Percentiles rank a stretch among this genome's conserved stretches.
Conservation (phyloP, 1,140 invertebrate species). For the Ceratina australensis region DNA sequence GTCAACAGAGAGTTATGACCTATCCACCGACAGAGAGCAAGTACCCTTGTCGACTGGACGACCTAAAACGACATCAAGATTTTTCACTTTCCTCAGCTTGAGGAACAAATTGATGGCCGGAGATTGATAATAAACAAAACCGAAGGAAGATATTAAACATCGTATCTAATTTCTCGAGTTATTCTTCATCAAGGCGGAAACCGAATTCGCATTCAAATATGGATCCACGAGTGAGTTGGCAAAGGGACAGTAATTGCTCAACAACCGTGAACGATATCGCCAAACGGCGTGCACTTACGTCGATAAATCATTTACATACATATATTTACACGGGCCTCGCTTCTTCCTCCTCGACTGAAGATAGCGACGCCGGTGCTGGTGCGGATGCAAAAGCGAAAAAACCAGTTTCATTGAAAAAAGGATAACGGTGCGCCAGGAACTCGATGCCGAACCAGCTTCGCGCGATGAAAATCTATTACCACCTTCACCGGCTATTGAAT, state of each 20-base stretch:
- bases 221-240: slow-evolving; percentile 4
- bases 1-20: slow-evolving; percentile 40
- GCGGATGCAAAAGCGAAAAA: slow-evolving; percentile 57
- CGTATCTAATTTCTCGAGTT: background rate
- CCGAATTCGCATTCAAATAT: background rate
- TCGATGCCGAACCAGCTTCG: slow-evolving; percentile 41
- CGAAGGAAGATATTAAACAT: too few species aligned
- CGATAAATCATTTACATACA: slow-evolving; percentile 60
- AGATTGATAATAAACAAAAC: background rate
- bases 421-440: slow-evolving; percentile 34
- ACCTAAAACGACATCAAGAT: background rate
- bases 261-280: slow-evolving; percentile 42
- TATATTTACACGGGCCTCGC: slow-evolving; percentile 47
- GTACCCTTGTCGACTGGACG: slow-evolving; percentile 7
- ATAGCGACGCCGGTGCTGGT: background rate
- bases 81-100: background rate
- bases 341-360: slow-evolving; percentile 24
- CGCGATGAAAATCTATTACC: slow-evolving; percentile 51
- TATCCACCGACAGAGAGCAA: slow-evolving; percentile 23
- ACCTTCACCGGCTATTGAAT: slow-evolving; percentile 1
- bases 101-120: background rate
- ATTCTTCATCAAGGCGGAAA: background rate
- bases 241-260: slow-evolving; percentile 55
- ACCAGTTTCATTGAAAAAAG: slow-evolving; percentile 54
- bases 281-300: slow-evolving; percentile 37